Evolutionary conservation across 2,888 invertebrate genomes (phyloP).

Genomic region (Athalia rosae): DNA sequence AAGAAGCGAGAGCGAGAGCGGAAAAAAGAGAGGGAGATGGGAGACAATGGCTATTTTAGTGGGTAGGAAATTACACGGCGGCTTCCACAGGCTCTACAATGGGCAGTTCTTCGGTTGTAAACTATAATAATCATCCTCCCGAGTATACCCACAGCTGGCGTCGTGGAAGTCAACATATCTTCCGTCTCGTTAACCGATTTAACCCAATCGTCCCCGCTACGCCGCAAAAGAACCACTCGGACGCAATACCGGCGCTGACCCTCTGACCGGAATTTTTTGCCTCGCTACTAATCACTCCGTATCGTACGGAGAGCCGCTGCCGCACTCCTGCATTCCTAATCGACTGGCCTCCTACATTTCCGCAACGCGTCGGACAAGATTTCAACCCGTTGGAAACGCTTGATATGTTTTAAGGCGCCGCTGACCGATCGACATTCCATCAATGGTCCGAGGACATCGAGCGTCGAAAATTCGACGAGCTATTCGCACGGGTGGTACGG

Average conservation of each 20-base stretch:
- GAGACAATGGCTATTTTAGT: slow-evolving; percentile 72
- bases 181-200: slow-evolving; percentile 71
- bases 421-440: too few relatives aligned
- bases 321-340: neutral
- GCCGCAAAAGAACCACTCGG: slow-evolving; percentile 39
- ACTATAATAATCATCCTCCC: slow-evolving; percentile 72
- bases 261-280: slow-evolving; percentile 38
- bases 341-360: neutral
- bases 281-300: slow-evolving; percentile 7
- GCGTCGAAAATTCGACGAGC: too few relatives aligned
- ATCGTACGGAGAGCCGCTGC: slow-evolving; percentile 6
- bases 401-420: too few relatives aligned
- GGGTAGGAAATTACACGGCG: slow-evolving; percentile 74
- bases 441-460: too few relatives aligned
- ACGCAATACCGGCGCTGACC: slow-evolving; percentile 33
- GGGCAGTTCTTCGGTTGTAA: slow-evolving; percentile 72
- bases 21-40: slow-evolving; percentile 51
- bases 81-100: slow-evolving; percentile 72
- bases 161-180: slow-evolving; percentile 73
- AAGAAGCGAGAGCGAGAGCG: slow-evolving; percentile 62
- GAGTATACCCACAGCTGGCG: slow-evolving; percentile 58
- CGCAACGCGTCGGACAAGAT: too few relatives aligned
- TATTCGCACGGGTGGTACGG: too few relatives aligned
- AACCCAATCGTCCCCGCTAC: slow-evolving; percentile 42
- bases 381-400: too few relatives aligned